Base-by-base conservation (phyloP, 1,140 invertebrate genomes). In the Agrypnia vestita region DNA sequence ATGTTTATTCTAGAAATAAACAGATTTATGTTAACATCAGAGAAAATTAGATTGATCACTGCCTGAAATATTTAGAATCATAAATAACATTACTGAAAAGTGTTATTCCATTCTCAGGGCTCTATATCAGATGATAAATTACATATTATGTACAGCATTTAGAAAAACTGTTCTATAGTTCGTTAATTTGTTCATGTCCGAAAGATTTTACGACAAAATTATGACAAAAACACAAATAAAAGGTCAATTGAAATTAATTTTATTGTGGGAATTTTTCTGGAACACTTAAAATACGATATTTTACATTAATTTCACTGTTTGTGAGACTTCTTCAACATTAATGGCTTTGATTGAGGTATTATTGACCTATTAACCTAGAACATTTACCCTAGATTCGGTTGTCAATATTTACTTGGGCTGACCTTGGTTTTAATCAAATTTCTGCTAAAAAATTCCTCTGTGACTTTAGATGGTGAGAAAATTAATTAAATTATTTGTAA, bases 291-390 rank as follows among this genome's bases (percentile, higher is more conserved):
- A 51, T 15, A 13, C 49, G 8, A 12, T 12, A 51, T 51, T 51
- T 12, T 51, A 51, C 11, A 51, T 3, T 15, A 51, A 51, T 15
- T 13, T 3, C 8, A 12, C 11, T 15, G 11, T 51, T 13, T 13
- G 11, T 51, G 11, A 15, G 49, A 12, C 3, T 51, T 51, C n/a
- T 51, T 13, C 49, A 15, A 51, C 8, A 12, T 3, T 51, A 51
- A 51, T 51, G 3, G 8, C 49, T 13, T 4, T 51, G 6, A 35
- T 12, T n/a, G 0, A 6, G 11, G 0, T 9, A 9, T 7, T 21
- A 61, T 19, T 61, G 15, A 19, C 56, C 15, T 10, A 61, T 17
- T 21, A 61, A 61, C 19, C 19, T 61, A n/a, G 51, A 61, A 61
- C 6, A 8, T 17, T 12, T 61, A 11, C 10, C 56, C 11, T 6